phyloP scores from a whole-genome alignment of 2,797 vertebrate species.

The Pseudochirops corinnae region DNA sequence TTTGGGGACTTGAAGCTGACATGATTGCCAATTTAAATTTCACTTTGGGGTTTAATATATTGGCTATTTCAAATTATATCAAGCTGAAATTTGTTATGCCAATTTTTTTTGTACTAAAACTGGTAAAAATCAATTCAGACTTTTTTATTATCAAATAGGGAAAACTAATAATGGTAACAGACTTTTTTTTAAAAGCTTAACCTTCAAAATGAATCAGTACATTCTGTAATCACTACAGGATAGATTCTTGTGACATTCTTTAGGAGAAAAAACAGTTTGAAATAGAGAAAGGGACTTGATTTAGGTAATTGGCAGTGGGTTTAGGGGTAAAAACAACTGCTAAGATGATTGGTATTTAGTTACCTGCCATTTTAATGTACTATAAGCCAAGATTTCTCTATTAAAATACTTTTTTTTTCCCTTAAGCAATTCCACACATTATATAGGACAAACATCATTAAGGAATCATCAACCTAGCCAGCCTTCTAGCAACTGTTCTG shows the following conservation, averaged over 20 bases:
- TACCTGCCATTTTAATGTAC: not conserved
- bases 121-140: constrained; percentile 48
- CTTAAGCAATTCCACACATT: not conserved
- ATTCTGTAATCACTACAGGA: not conserved
- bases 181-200: not conserved
- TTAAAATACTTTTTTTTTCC: constrained; percentile 36
- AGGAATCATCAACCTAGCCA: constrained; percentile 11
- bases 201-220: constrained; percentile 27
- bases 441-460: constrained; percentile 10
- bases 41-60: constrained; percentile 69
- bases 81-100: constrained; percentile 64
- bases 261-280: constrained; percentile 23
- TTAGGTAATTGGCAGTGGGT: not conserved
- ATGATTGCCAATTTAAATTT: constrained; percentile 72
- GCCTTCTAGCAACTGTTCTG: constrained; percentile 11
- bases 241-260: constrained; percentile 5
- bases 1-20: constrained; percentile 67
- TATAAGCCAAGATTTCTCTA: constrained; percentile 9
- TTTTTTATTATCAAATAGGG: constrained; percentile 65
- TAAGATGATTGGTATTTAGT: not conserved
- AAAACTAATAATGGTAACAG: constrained; percentile 30
- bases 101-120: constrained; percentile 70
- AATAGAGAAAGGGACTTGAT: constrained; percentile 1
- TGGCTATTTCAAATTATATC: constrained; percentile 67
- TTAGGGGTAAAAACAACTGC: not conserved